Percentiles rank a stretch among this genome's conserved stretches.
These are phyloP conservation scores for Esperia sulphurella DNA, from an alignment of 2,888 invertebrate genomes.

Conservation along the genomic window DNA sequence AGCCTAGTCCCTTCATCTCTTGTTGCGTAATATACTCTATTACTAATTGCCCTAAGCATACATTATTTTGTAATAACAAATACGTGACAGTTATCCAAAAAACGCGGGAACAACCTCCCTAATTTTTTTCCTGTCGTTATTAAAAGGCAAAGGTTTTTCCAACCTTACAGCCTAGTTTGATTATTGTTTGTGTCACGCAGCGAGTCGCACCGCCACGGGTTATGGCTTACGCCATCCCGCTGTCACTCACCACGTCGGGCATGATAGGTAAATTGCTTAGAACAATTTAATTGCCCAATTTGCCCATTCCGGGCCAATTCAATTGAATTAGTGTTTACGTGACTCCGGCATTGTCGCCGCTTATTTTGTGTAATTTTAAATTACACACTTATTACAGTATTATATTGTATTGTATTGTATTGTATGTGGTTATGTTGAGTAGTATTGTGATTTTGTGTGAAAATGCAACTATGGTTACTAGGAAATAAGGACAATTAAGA, in stretches of 20 bases:
- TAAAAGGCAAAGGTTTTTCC: no score
- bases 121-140: no score
- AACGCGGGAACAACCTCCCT: no score
- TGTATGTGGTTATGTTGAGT: neutral
- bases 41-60: no score
- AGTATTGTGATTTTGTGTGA: neutral
- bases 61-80: no score
- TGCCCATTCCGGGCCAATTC: slow-evolving; percentile 52
- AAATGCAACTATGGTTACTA: neutral
- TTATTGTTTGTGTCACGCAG: no score
- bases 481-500: no score
- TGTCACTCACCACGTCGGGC: slow-evolving; percentile 28
- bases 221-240: neutral
- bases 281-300: slow-evolving; percentile 62
- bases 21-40: no score
- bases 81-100: no score
- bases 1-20: no score
- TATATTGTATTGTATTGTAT: neutral
- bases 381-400: slow-evolving; percentile 6
- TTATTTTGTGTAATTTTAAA: slow-evolving; percentile 11
- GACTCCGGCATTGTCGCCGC: slow-evolving; percentile 8
- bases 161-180: no score
- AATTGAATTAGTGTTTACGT: slow-evolving; percentile 25
- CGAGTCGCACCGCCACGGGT: neutral
- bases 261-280: slow-evolving; percentile 55